Conservation (phyloP, 2,797 vertebrate species). For the Mormyrops attenuatus region DNA sequence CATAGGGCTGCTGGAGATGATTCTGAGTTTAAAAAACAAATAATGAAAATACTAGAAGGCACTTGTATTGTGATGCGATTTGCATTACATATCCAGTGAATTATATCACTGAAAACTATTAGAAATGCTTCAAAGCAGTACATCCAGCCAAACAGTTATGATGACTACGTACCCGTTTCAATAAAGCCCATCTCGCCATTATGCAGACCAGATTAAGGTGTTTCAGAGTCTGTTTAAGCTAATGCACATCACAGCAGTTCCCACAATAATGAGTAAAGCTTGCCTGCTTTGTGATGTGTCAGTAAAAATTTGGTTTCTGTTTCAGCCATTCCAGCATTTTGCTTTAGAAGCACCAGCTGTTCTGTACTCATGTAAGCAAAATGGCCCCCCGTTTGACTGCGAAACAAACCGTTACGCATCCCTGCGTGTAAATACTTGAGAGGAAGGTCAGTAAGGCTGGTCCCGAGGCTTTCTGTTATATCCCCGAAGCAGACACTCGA, state of each 20-base stretch:
- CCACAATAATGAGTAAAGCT: not conserved
- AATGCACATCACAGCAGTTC: not conserved
- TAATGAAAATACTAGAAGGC: not conserved
- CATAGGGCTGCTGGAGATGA: not conserved
- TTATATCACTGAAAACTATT: not conserved
- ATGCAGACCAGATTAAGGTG: not conserved
- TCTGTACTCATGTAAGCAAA: not conserved
- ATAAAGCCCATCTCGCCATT: not conserved
- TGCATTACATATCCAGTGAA: not conserved
- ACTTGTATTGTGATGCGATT: not conserved
- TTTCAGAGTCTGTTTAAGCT: not conserved
- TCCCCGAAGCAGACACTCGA: not conserved
- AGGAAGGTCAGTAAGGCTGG: constrained; percentile 19
- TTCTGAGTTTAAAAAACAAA: not conserved
- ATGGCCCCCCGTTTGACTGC: not conserved
- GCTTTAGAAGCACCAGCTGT: not conserved
- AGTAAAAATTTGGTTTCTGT: not conserved
- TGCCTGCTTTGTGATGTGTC: not conserved
- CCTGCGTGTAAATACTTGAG: not conserved
- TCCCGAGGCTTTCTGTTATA: constrained; percentile 16
- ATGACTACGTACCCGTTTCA: not conserved
- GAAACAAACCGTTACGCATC: not conserved
- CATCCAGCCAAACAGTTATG: not conserved
- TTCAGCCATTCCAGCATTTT: not conserved
- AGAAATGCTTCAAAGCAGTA: not conserved